Percentiles rank a stretch among this genome's conserved stretches.
phyloP scores from a whole-genome alignment of 1,140 invertebrate species.

The Ganaspis sp. region DNA sequence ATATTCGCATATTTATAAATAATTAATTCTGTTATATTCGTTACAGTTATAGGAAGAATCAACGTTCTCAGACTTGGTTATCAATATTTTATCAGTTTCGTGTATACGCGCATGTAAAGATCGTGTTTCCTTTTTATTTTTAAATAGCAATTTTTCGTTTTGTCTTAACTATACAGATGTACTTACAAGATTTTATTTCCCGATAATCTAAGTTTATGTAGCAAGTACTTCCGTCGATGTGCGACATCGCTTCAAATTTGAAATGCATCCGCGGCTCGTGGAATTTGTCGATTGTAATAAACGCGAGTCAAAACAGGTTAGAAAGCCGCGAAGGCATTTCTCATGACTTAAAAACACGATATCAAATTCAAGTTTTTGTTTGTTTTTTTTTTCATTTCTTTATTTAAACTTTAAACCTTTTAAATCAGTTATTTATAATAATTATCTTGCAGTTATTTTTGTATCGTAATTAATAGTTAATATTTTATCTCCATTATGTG shows the following conservation, averaged over 20 bases:
- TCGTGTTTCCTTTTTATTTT: constrained; percentile 1
- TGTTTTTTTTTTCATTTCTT: constrained; percentile 58
- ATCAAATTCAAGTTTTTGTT: constrained; percentile 48
- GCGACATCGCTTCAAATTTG: neutral
- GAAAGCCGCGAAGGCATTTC: constrained; percentile 50
- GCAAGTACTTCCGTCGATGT: constrained; percentile 24
- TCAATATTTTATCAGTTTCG: constrained; percentile 51
- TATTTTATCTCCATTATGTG: constrained; percentile 69
- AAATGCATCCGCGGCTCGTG: constrained; percentile 21
- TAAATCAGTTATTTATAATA: constrained; percentile 62
- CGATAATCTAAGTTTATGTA: constrained; percentile 34
- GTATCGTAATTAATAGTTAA: constrained; percentile 66
- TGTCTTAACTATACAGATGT: constrained; percentile 42
- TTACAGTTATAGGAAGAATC: constrained; percentile 64
- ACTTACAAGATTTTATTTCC: constrained; percentile 47
- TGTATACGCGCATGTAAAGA: constrained; percentile 23
- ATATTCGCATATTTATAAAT: constrained; percentile 63
- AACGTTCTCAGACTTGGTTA: constrained; percentile 59
- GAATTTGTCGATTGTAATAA: constrained; percentile 29
- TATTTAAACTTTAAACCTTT: constrained; percentile 66
- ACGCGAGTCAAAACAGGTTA: constrained; percentile 32
- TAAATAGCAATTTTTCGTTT: constrained; percentile 37
- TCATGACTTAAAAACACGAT: constrained; percentile 55
- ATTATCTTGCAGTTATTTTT: constrained; percentile 65
- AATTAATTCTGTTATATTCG: constrained; percentile 59